Percentiles rank a stretch among this genome's conserved stretches.
Evolutionary conservation across 64 coral and sea anemone species (phyloP).

Genomic region (Dendronephthya gigantea): DNA sequence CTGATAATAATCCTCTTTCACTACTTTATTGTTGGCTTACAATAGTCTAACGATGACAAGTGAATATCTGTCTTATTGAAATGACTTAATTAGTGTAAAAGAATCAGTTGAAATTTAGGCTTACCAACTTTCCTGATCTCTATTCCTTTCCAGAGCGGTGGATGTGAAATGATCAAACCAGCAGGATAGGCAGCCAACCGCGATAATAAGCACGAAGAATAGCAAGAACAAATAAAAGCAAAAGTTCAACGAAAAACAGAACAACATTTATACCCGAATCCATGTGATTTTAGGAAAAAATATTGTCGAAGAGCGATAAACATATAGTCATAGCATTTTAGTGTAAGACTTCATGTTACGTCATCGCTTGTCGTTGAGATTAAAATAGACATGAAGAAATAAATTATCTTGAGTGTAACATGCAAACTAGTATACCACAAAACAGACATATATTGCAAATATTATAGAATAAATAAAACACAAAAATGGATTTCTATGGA

Average conservation of each 20-base stretch:
- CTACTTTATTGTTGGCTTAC: too few relatives aligned
- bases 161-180: constrained; percentile 16
- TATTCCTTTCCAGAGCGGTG: not conserved
- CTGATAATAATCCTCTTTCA: too few relatives aligned
- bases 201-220: constrained; percentile 9
- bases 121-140: constrained; percentile 3
- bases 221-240: constrained; percentile 18
- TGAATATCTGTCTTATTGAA: not conserved
- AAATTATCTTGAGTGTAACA: not conserved
- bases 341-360: not conserved
- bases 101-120: not conserved
- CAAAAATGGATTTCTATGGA: too few relatives aligned
- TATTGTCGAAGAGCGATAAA: not conserved
- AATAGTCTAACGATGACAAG: too few relatives aligned
- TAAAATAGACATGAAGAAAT: not conserved
- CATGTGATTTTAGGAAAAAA: not conserved
- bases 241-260: constrained; percentile 19
- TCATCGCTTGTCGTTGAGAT: not conserved
- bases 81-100: not conserved
- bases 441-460: not conserved
- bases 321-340: not conserved
- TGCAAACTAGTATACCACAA: not conserved
- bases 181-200: constrained; percentile 6
- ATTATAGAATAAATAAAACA: not conserved
- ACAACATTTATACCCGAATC: not conserved